Evolutionary conservation across 2,797 vertebrate genomes (phyloP), one percentile per base, ranked within the genome.

Genomic region (Nyctibius grandis): DNA sequence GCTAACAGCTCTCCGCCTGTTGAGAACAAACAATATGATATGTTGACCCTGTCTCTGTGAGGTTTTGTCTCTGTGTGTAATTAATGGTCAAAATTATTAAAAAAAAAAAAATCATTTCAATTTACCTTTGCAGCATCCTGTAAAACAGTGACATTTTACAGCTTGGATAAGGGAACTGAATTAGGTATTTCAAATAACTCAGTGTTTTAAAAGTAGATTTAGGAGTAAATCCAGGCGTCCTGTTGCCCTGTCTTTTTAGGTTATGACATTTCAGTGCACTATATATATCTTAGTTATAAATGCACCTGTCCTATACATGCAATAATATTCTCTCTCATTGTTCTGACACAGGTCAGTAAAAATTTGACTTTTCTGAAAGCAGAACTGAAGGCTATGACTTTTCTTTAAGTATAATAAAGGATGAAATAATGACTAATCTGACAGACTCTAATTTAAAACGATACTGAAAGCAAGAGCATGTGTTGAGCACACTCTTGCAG

Each of bases 1-100:
- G 96, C 97, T 99, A 51, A 98, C 98, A 5, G 98, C 98, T 97
- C 98, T 99, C 95, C 98, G 97, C 96, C 99, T 99, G 97, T 78
- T 90, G 89, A 53, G 74, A 53, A 67, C 36, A 88, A 64, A 89
- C n/a, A 75, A 5, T 2, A 17, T 12, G 2, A 67, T 47, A 6
- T 10, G 29, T 23, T 36, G 59, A 53, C 23, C 22, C 20, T 47
- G 22, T 15, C 12, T 70, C 53, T 1, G 0, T 4, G 19, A 45
- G 18, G 11, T 29, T 69, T 70, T 56, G 25, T n/a, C 25, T 86
- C 29, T 36, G 1, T 21, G 5, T 69, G 19, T 69, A 40, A 79
- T 23, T 31, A 25, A 40, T 12, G 15, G 20, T 40, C 28, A 85
- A 14, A 72, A 33, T 19, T 0, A 12, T 40, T 47, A 26, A 13